Base-by-base conservation (phyloP, 2,888 invertebrate genomes). In the Diaprepes abbreviatus region DNA sequence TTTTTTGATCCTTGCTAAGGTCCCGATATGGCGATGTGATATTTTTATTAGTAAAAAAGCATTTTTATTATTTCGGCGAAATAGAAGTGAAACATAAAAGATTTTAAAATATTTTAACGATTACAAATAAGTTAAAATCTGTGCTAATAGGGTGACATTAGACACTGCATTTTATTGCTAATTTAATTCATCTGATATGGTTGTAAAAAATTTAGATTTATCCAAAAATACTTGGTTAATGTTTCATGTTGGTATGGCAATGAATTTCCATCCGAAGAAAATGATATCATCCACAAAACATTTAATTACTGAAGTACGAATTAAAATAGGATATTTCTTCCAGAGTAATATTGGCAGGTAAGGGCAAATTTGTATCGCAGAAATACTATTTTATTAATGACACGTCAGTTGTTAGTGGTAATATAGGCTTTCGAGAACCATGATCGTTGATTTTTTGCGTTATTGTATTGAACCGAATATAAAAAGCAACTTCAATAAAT, bases 1-100 rank as follows among this genome's bases (percentile, higher is more conserved):
- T 65, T 65, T 65, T n/a, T 55, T 24, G 65, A 57, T 35, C 65
- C 57, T 65, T 65, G 65, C 24, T n/a, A 21, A 21, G n/a, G 24
- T 24, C 48, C 48, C 55, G 14, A 65, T 57, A 65, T 57, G 57
- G 65, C 24, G 3, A 52, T 14, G 55, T 14, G 19, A 55, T 64
- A 33, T 64, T 64, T 64, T 40, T 28, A 45, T 45, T 45, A 7
- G 24, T 6, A 12, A 45, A 6, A 52, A 45, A 57, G 45, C 33
- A 38, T 55, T 55, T 43, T 45, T 48, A 64, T 64, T 54, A 57
- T 40, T 40, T 28, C 48, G 10, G 4, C 31, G 28, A 63, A 52
- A 43, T 63, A 31, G 31, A 62, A 36, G 50, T 54, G 54, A 54
- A 33, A 35, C 19, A 31, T 21, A 35, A 35, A 52, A 33, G 33